phyloP scores from a whole-genome alignment of 2,888 invertebrate species.

The Phasia obesa region DNA sequence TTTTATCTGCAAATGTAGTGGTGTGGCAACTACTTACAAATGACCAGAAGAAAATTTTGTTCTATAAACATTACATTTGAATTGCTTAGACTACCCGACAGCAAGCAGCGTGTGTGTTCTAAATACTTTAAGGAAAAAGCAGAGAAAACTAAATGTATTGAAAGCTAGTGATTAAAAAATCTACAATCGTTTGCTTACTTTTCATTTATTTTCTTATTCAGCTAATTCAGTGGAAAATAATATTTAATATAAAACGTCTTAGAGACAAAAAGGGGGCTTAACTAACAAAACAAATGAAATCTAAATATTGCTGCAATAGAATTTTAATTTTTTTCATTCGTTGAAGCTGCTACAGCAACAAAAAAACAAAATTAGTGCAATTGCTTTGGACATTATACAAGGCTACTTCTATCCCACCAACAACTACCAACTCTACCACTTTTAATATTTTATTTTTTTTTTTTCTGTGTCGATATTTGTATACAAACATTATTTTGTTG shows the following conservation, averaged over 20 bases:
- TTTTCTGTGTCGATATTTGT: constrained; percentile 25
- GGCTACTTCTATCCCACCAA: constrained; percentile 48
- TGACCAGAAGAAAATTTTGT: constrained; percentile 59
- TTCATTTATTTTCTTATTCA: not conserved
- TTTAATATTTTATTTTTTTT: constrained; percentile 49
- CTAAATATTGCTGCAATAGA: constrained; percentile 59
- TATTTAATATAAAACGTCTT: constrained; percentile 36
- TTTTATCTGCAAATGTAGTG: constrained; percentile 3
- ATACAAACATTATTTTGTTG: constrained; percentile 23
- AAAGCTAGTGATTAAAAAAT: constrained; percentile 63
- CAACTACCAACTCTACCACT: constrained; percentile 9
- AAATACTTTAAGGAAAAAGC: not conserved
- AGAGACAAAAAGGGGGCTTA: constrained; percentile 27
- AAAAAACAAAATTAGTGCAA: constrained; percentile 61
- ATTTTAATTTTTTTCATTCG: constrained; percentile 26
- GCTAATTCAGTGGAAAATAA: constrained; percentile 34
- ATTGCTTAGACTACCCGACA: constrained; percentile 37
- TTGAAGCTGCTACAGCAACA: constrained; percentile 16
- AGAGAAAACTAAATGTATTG: constrained; percentile 13
- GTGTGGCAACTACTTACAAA: constrained; percentile 34
- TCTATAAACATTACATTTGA: constrained; percentile 53
- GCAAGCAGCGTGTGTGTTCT: constrained; percentile 65
- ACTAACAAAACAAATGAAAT: constrained; percentile 51
- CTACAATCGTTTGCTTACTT: constrained; percentile 36
- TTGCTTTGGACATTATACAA: constrained; percentile 67